A percentile compares a stretch with the other conserved stretches of the same genome.
Conservation (phyloP, 2,888 invertebrate species). For the Metallyticus violacea region DNA sequence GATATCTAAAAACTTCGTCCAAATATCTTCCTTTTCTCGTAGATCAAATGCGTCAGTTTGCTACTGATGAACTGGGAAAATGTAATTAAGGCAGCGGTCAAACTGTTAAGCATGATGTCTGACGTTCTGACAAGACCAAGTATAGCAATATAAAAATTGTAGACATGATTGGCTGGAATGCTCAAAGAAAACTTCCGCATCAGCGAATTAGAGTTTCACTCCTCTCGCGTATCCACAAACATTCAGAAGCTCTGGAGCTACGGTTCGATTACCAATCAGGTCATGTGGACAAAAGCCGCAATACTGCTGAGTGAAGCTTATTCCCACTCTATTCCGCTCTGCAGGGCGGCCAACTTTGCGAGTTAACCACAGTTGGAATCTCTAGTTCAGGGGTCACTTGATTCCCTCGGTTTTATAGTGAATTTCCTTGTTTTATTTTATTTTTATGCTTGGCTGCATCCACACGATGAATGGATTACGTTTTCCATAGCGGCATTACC, state of each 20-base stretch:
- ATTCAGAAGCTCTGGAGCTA: background rate
- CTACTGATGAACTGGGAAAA: too few species aligned
- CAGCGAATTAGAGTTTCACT: background rate
- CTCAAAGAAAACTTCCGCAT: background rate
- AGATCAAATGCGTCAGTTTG: too few species aligned
- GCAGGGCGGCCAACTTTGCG: background rate
- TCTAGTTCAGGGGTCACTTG: too few species aligned
- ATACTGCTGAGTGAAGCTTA: background rate
- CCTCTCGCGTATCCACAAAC: background rate
- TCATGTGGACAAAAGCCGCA: background rate
- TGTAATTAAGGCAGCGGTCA: too few species aligned
- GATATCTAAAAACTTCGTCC: too few species aligned
- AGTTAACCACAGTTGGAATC: background rate
- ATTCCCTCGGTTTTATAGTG: too few species aligned
- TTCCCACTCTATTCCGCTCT: background rate
- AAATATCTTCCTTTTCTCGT: too few species aligned
- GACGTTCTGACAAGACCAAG: background rate
- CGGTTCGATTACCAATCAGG: background rate
- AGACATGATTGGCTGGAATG: background rate
- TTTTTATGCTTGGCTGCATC: background rate
- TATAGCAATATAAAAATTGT: background rate
- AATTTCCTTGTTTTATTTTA: background rate
- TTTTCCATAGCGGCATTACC: background rate
- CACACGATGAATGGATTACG: background rate
- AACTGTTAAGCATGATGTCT: too few species aligned